phyloP scores from a whole-genome alignment of 2,888 invertebrate genomes.

The Cheilosia vulpina region DNA sequence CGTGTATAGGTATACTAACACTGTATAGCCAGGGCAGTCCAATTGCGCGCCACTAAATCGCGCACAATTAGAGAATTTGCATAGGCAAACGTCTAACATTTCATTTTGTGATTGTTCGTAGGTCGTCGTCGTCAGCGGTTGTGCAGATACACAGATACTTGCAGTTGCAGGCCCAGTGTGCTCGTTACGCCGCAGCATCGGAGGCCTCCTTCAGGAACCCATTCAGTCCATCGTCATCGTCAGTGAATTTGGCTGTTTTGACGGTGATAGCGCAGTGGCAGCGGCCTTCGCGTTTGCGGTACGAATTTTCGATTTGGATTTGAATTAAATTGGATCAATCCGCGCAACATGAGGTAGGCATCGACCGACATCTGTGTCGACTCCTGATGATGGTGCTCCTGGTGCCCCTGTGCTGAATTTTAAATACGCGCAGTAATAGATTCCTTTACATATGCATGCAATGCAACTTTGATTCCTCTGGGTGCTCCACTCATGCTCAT shows the following conservation, averaged over 20 bases:
- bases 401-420: conserved; percentile 49
- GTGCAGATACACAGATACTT: conserved; percentile 49
- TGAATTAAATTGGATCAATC: conserved; percentile 74
- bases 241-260: conserved; percentile 71
- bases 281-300: conserved; percentile 64
- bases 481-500: conserved; percentile 71
- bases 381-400: not conserved
- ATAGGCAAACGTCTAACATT: conserved; percentile 75
- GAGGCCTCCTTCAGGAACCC: conserved; percentile 55
- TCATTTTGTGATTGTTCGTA: conserved; percentile 67
- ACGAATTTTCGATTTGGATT: conserved; percentile 71
- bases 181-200: conserved; percentile 19
- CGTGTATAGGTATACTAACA: conserved; percentile 9
- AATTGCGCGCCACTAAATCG: conserved; percentile 75
- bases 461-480: conserved; percentile 38
- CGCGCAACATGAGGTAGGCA: conserved; percentile 38
- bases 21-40: conserved; percentile 59
- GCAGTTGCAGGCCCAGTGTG: conserved; percentile 21
- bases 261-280: conserved; percentile 45
- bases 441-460: conserved; percentile 59
- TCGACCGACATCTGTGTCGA: conserved; percentile 36
- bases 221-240: conserved; percentile 50
- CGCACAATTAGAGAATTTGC: conserved; percentile 75
- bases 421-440: conserved; percentile 73
- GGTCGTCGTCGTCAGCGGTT: conserved; percentile 32